Evolutionary conservation across 2,888 invertebrate genomes (phyloP), one percentile per base, ranked within the genome.

Genomic region (Panorpa germanica): DNA sequence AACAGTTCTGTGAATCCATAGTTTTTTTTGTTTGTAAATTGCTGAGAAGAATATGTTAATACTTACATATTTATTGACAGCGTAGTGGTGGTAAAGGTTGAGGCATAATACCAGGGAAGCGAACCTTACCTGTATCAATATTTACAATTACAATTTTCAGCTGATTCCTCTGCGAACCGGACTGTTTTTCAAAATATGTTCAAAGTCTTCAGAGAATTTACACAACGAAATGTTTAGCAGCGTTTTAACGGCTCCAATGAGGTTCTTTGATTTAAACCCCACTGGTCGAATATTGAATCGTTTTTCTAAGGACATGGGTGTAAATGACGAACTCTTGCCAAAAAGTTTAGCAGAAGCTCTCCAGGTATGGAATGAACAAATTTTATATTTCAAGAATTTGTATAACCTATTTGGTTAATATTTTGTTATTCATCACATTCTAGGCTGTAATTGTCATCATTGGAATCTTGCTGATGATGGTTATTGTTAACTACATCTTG

Each of bases 251-350:
- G 70, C 81, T 0, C 73, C 74, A 0, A 78, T 86, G 66, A 53
- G 68, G 10, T 91, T 91, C 58, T 91, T 90, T 47, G 81, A 88
- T 43, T 66, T 60, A 1, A 90, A 88, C 56, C 76, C 86, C 2
- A 71, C 75, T 34, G 80, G 80, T 34, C 55, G 68, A 24, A 66
- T 80, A 21, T 50, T 80, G 4, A 78, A 78, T 46, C 57, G 85
- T 37, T 83, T 86, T 44, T 74, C 83, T 2, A 85, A 83, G 46
- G 85, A 86, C 44, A 67, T 82, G 44, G 81, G 81, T 2, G 65
- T 71, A 0, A 68, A 82, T 45, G 81, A 81, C 41, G 81, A 81
- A 42, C 48, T 72, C 17, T 48, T 81, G 7, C 77, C 77, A 0
- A 66, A 70, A 36, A 65, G 65, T 15, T 52, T 66, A 25, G 46